These are phyloP conservation scores for Myiozetetes cayanensis DNA, from an alignment of 2,113 vertebrate species.

Conservation along the genomic window DNA sequence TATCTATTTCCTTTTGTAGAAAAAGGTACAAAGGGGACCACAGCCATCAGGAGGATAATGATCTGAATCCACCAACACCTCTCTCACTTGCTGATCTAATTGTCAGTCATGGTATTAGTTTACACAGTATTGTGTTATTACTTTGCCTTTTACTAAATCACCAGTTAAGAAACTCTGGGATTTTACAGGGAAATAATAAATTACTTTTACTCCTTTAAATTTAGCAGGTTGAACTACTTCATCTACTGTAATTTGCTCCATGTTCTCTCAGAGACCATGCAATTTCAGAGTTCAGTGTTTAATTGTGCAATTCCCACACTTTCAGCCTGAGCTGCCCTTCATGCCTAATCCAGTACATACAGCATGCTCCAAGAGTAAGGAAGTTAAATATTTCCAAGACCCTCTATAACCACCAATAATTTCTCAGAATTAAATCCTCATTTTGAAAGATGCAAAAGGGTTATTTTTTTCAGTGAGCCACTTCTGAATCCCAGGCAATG, in stretches of 20 bases:
- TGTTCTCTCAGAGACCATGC: background rate
- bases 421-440: background rate
- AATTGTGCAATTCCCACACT: background rate
- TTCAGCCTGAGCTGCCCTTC: background rate
- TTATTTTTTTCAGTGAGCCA: background rate
- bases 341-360: background rate
- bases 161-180: background rate
- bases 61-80: background rate
- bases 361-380: background rate
- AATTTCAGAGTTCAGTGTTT: conserved; percentile 1
- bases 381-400: background rate
- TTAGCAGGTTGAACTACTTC: background rate
- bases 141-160: background rate
- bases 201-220: conserved; percentile 4
- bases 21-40: background rate
- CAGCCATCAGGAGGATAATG: background rate
- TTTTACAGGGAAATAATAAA: conserved; percentile 15
- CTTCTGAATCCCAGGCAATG: background rate
- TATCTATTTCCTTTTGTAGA: background rate
- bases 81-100: background rate
- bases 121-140: background rate
- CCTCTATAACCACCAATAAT: background rate
- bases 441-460: background rate
- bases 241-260: background rate
- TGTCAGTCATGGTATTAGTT: background rate